phyloP scores from a whole-genome alignment of 2,888 invertebrate genomes.

The Zygothrica quintamaculata region DNA sequence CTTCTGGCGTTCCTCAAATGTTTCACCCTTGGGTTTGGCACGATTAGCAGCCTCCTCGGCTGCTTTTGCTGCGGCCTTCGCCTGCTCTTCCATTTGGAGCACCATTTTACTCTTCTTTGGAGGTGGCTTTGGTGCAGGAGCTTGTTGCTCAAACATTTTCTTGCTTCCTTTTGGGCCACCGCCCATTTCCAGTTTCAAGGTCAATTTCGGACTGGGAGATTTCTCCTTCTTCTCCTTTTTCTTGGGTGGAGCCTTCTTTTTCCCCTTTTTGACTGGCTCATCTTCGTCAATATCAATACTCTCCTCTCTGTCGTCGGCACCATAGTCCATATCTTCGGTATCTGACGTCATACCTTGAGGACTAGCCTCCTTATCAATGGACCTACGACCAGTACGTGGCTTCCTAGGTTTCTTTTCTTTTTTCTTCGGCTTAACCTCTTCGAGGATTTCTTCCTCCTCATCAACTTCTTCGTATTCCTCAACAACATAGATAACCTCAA shows the following conservation, averaged over 20 bases:
- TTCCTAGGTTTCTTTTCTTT: slow-evolving; percentile 81
- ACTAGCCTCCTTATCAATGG: slow-evolving; percentile 75
- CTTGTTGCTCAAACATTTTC: slow-evolving; percentile 83
- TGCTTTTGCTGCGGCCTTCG: slow-evolving; percentile 82
- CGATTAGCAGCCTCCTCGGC: slow-evolving; percentile 81
- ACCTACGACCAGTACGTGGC: slow-evolving; percentile 71
- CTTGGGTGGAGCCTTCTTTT: slow-evolving; percentile 81
- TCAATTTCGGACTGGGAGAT: slow-evolving; percentile 82
- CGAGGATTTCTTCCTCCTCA: slow-evolving; percentile 80
- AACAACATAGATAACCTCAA: slow-evolving; percentile 85
- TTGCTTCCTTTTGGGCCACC: slow-evolving; percentile 83
- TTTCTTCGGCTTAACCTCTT: slow-evolving; percentile 81
- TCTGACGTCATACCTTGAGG: slow-evolving; percentile 45
- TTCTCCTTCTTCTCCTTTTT: slow-evolving; percentile 83
- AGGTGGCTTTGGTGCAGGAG: slow-evolving; percentile 81
- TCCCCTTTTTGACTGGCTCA: slow-evolving; percentile 80
- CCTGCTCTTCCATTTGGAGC: slow-evolving; percentile 83
- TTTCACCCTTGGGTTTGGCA: slow-evolving; percentile 81
- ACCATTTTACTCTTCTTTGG: slow-evolving; percentile 84
- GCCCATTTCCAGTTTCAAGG: slow-evolving; percentile 83
- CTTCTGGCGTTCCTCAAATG: slow-evolving; percentile 82
- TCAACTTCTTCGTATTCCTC: slow-evolving; percentile 84
- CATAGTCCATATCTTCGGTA: slow-evolving; percentile 53
- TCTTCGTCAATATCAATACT: slow-evolving; percentile 80
- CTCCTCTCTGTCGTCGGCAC: slow-evolving; percentile 77